These are phyloP conservation scores for Sebastes trivittatus DNA, from an alignment of 2,797 vertebrate species.

Conservation along the genomic window DNA sequence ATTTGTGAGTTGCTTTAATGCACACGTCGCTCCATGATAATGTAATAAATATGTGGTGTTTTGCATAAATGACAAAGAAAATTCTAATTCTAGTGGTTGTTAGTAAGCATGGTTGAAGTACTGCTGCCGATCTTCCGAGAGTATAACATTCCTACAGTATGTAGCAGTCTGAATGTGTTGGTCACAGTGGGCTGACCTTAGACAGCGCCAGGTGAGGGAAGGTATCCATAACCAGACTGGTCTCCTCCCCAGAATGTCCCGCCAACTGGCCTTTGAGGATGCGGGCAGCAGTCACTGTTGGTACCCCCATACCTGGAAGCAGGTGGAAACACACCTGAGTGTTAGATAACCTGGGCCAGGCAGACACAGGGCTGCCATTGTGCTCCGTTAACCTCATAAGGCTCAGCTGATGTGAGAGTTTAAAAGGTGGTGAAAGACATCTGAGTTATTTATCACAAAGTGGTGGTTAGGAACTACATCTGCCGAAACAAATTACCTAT, in stretches of 20 bases:
- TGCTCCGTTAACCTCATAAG: not conserved
- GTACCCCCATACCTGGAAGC: conserved; percentile 82
- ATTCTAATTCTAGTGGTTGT: not conserved
- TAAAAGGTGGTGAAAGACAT: conserved; percentile 15
- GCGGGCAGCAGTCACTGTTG: conserved; percentile 84
- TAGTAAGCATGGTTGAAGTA: not conserved
- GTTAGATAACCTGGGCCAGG: conserved; percentile 13
- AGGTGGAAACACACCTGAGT: conserved; percentile 39
- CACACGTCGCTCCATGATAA: not conserved
- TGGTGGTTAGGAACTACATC: not conserved
- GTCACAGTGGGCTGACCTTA: conserved; percentile 73
- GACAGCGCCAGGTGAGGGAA: conserved; percentile 84
- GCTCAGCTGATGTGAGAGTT: conserved; percentile 4
- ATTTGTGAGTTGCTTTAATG: not conserved
- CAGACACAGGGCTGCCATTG: conserved; percentile 23
- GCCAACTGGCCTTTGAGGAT: conserved; percentile 84
- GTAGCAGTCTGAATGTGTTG: not conserved
- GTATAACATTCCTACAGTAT: not conserved
- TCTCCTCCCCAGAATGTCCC: conserved; percentile 79
- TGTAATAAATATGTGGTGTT: not conserved
- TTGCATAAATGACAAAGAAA: not conserved
- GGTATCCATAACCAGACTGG: conserved; percentile 82
- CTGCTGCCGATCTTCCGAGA: not conserved
- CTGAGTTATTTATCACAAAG: not conserved
- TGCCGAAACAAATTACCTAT: not conserved